Base-by-base conservation (phyloP, 2,888 invertebrate genomes). In the Spicauda simplicius region DNA sequence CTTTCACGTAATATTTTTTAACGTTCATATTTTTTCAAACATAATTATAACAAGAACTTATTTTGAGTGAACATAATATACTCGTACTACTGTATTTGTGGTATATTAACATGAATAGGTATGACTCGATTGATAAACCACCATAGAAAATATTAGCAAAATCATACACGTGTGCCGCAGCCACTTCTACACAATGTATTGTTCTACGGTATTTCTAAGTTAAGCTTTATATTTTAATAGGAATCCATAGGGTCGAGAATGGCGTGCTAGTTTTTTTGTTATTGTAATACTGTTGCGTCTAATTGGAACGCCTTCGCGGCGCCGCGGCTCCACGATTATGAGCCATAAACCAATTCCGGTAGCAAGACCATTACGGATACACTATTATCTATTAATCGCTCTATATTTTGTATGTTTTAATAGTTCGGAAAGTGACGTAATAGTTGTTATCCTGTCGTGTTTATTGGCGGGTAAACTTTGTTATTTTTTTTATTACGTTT, bases 341-440 rank as follows among this genome's bases (percentile, higher is more conserved):
- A 84, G 86, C 86, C 81, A 91, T 92, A 91, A 91, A 91, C 83
- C 82, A 90, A 91, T 91, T 89, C 91, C 92, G 90, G 91, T 91
- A 92, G 91, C 91, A 78, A 11, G 77, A 77, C 83, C 81, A 87
- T 87, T 88, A 89, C 83, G 77, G 82, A 82, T 78, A 76, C 83
- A 82, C 81, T 82, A 84, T 86, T 87, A 87, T 85, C 82, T 67
- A 71, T 73, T 71, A 72, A 73, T 72, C 71, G 61, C 59, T 65
- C 57, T 69, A 71, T 59, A 50, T 18, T 18, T n/a, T 18, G 48
- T 50, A 16, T 50, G 50, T 16, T 50, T 50, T 18, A 50, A 50
- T 50, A 50, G 50, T 18, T 50, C n/a, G 10, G 10, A 16, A 48
- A 50, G 37, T 37, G 12, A 37, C 37, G 37, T 37, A 37, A 37